A percentile compares a stretch with the other conserved stretches of the same genome.
phyloP scores from a whole-genome alignment of 2,888 invertebrate species.

The Rapana venosa region DNA sequence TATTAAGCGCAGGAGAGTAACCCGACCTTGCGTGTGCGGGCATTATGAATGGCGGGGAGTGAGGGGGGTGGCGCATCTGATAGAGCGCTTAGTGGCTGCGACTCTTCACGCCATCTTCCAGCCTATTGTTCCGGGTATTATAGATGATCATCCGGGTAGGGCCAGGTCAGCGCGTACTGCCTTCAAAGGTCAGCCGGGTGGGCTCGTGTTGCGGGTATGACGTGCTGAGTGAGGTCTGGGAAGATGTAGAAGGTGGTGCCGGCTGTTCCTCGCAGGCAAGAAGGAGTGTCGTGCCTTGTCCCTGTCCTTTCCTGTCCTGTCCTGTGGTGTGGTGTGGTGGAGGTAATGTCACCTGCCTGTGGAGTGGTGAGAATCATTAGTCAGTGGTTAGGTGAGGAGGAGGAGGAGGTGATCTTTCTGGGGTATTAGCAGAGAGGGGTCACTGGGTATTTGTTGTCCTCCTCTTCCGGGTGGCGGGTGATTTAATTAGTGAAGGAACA shows the following conservation, averaged over 20 bases:
- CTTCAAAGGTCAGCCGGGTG: not conserved
- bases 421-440: too few species aligned
- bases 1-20: slow-evolving; percentile 22
- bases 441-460: too few species aligned
- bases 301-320: too few species aligned
- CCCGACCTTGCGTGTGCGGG: slow-evolving; percentile 24
- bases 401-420: too few species aligned
- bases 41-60: not conserved
- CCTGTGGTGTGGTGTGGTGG: too few species aligned
- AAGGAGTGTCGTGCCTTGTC: not conserved
- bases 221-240: not conserved
- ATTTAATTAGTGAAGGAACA: too few species aligned
- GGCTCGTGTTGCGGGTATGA: not conserved
- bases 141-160: slow-evolving; percentile 15
- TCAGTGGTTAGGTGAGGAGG: not conserved
- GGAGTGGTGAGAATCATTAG: not conserved
- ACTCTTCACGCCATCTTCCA: not conserved
- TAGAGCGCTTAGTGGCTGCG: not conserved
- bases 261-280: not conserved
- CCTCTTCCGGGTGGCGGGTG: too few species aligned
- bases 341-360: not conserved
- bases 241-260: not conserved
- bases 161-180: not conserved
- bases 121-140: slow-evolving; percentile 26
- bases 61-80: not conserved